phyloP scores from a whole-genome alignment of 23 tunicate species.

The Styela clava region DNA sequence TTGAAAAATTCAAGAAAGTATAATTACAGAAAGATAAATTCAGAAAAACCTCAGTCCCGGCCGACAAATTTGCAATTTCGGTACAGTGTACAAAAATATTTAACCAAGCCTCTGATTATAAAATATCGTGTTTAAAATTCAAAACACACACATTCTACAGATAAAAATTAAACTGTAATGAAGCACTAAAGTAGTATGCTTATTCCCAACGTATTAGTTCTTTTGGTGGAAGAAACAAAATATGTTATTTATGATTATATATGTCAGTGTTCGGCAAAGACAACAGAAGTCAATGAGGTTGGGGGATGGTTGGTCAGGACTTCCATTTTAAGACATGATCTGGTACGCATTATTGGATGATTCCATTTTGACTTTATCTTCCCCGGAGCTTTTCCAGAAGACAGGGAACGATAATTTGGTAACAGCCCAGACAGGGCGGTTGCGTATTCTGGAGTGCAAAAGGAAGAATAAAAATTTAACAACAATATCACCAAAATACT shows the following conservation, averaged over 20 bases:
- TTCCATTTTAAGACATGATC: slow-evolving; percentile 33
- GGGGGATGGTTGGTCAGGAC: not conserved
- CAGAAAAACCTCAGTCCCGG: not conserved
- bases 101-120: too few species aligned
- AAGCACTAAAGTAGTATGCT: too few species aligned
- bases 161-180: too few species aligned
- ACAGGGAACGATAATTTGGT: slow-evolving; percentile 44
- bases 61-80: not conserved
- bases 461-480: not conserved
- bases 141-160: too few species aligned
- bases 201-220: too few species aligned
- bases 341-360: slow-evolving; percentile 56
- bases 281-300: too few species aligned
- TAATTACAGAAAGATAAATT: not conserved
- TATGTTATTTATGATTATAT: too few species aligned
- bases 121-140: too few species aligned
- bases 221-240: too few species aligned
- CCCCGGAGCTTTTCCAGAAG: slow-evolving; percentile 43
- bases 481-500: not conserved
- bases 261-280: too few species aligned
- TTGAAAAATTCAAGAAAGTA: not conserved
- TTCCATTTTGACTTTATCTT: slow-evolving; percentile 35
- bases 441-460: slow-evolving; percentile 62
- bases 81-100: not conserved
- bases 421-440: slow-evolving; percentile 65